Percentiles rank a stretch among this genome's conserved stretches.
phyloP scores from a whole-genome alignment of 2,888 invertebrate species.

The Agriopis marginaria region DNA sequence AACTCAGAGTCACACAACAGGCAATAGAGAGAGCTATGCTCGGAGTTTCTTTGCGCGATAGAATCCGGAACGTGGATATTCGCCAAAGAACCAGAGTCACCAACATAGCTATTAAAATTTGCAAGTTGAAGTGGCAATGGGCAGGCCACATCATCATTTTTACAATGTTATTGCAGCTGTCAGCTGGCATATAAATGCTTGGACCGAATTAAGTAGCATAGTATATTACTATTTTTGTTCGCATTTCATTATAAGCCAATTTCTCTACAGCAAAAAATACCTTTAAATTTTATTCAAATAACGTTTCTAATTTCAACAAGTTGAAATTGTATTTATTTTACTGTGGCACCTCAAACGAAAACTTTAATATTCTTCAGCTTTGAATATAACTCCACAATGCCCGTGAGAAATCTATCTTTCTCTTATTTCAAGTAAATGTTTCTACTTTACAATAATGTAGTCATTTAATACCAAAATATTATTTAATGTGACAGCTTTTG shows the following conservation, averaged over 20 bases:
- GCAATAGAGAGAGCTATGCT: too few relatives aligned
- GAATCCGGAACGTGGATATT: too few relatives aligned
- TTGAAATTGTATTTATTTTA: constrained; percentile 23
- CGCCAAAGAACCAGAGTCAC: too few relatives aligned
- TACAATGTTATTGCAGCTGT: too few relatives aligned
- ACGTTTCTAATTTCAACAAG: constrained; percentile 13
- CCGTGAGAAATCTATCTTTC: constrained; percentile 37
- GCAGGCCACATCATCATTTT: too few relatives aligned
- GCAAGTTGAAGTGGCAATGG: too few relatives aligned
- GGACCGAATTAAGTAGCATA: too few relatives aligned
- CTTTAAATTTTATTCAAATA: constrained; percentile 1
- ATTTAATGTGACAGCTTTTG: constrained; percentile 18
- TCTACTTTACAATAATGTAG: constrained; percentile 28
- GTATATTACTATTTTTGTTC: not conserved
- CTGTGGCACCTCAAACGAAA: constrained; percentile 24
- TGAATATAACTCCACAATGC: constrained; percentile 31
- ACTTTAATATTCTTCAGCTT: constrained; percentile 31
- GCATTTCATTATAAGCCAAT: not conserved
- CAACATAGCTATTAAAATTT: too few relatives aligned
- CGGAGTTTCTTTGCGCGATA: too few relatives aligned
- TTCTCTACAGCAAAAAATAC: not conserved
- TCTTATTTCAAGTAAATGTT: constrained; percentile 31
- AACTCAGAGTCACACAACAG: too few relatives aligned
- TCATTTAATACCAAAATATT: constrained; percentile 29
- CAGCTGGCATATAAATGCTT: too few relatives aligned